phyloP scores from a whole-genome alignment of 2,113 vertebrate species.

The Murina feae region DNA sequence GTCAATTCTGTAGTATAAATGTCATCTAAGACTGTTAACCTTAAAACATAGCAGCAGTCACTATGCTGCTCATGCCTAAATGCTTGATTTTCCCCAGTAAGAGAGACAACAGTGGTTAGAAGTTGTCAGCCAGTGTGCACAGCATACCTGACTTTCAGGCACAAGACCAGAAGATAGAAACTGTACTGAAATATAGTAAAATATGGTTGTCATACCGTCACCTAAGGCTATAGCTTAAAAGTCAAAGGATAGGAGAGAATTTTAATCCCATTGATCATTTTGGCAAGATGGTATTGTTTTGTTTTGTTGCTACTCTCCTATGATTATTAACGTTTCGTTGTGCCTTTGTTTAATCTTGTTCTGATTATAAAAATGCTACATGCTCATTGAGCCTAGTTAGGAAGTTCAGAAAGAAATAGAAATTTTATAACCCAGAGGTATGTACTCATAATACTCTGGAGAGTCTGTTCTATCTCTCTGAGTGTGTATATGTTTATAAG shows the following conservation, averaged over 20 bases:
- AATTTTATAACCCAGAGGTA: neutral
- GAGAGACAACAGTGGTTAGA: neutral
- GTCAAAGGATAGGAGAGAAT: slow-evolving; percentile 20
- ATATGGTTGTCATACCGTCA: neutral
- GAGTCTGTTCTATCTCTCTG: neutral
- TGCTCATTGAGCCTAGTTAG: slow-evolving; percentile 27
- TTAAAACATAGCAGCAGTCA: neutral
- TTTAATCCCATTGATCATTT: slow-evolving; percentile 43
- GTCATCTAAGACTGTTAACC: neutral
- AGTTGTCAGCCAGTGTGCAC: too few species aligned
- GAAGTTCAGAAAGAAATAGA: slow-evolving; percentile 21
- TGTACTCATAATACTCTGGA: neutral
- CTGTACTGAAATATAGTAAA: too few species aligned
- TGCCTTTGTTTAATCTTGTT: slow-evolving; percentile 56
- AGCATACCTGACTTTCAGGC: neutral
- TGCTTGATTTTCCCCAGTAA: neutral
- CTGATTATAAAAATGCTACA: slow-evolving; percentile 23
- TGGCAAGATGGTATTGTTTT: slow-evolving; percentile 40
- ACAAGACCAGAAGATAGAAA: neutral
- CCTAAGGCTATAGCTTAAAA: neutral
- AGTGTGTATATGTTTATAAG: neutral
- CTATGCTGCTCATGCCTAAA: neutral
- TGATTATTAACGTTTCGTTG: slow-evolving; percentile 41
- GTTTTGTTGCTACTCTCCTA: slow-evolving; percentile 35
- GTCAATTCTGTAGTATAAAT: neutral